Percentiles rank a stretch among this genome's conserved stretches.
Conservation (phyloP, 2,797 vertebrate genomes). For the Danio aesculapii region DNA sequence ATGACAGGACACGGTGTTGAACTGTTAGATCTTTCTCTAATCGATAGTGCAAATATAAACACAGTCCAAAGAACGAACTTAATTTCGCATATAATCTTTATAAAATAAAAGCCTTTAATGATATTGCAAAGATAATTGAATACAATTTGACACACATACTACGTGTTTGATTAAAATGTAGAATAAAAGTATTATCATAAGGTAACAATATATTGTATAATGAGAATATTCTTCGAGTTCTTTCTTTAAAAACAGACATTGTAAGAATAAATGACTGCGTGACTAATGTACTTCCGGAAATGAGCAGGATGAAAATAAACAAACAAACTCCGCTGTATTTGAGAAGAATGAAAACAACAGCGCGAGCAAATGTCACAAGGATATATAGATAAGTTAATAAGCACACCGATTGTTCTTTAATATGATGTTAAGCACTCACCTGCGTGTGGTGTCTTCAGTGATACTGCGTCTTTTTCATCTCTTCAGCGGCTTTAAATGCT, state of each 20-base stretch:
- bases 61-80: background rate
- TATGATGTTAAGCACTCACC: slow-evolving; percentile 9
- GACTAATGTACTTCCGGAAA: background rate
- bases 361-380: background rate
- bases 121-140: too few species aligned
- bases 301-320: background rate
- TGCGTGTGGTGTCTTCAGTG: background rate
- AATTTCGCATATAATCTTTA: background rate
- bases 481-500: background rate
- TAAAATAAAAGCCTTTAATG: too few species aligned
- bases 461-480: background rate
- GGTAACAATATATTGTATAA: background rate
- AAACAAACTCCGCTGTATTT: background rate
- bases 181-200: background rate
- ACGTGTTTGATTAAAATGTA: too few species aligned
- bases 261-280: background rate
- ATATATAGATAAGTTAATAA: background rate
- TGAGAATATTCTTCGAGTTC: background rate
- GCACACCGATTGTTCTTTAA: background rate
- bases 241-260: background rate
- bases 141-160: too few species aligned
- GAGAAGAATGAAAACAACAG: background rate
- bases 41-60: background rate
- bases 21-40: too few species aligned
- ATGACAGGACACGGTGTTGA: too few species aligned